These are phyloP conservation scores for Nemurella pictetii DNA, from an alignment of 2,888 invertebrate genomes.

Conservation along the genomic window DNA sequence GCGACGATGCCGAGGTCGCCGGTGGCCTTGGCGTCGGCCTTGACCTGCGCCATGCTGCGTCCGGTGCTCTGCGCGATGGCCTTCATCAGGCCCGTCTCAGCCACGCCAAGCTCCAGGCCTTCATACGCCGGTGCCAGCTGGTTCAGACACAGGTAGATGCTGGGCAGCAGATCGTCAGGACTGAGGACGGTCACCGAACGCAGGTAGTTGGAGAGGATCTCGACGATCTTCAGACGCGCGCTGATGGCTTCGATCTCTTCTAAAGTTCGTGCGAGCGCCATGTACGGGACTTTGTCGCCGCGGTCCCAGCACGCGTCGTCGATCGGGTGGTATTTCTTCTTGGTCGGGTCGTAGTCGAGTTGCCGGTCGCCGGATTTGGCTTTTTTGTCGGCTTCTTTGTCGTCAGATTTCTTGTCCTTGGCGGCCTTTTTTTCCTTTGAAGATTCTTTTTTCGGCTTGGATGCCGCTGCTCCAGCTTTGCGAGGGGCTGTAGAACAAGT, in stretches of 20 bases:
- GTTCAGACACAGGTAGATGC: slow-evolving; percentile 94
- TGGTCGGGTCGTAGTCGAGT: slow-evolving; percentile 70
- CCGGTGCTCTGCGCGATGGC: slow-evolving; percentile 91
- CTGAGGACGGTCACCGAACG: slow-evolving; percentile 86
- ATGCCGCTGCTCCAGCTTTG: slow-evolving; percentile 34
- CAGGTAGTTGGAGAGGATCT: slow-evolving; percentile 89
- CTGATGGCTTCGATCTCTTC: slow-evolving; percentile 85
- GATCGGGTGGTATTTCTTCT: slow-evolving; percentile 77
- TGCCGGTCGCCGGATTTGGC: slow-evolving; percentile 42
- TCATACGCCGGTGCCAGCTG: slow-evolving; percentile 95
- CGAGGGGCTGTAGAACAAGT: slow-evolving; percentile 30
- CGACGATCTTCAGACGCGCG: slow-evolving; percentile 86
- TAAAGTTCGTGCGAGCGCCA: slow-evolving; percentile 87
- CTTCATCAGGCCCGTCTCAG: slow-evolving; percentile 92
- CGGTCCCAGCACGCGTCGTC: slow-evolving; percentile 79
- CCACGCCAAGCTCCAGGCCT: slow-evolving; percentile 85
- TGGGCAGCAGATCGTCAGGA: slow-evolving; percentile 86
- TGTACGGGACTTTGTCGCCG: slow-evolving; percentile 82
- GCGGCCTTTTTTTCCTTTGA: slow-evolving; percentile 42
- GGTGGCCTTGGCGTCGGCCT: slow-evolving; percentile 66
- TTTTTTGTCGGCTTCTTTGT: slow-evolving; percentile 37
- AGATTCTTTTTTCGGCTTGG: slow-evolving; percentile 28
- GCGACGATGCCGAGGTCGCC: slow-evolving; percentile 94
- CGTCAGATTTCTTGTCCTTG: slow-evolving; percentile 39
- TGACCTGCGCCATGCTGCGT: slow-evolving; percentile 75